Percentiles rank a stretch among this genome's conserved stretches.
phyloP scores from a whole-genome alignment of 2,888 invertebrate genomes.

The Taphrorychus bicolor region DNA sequence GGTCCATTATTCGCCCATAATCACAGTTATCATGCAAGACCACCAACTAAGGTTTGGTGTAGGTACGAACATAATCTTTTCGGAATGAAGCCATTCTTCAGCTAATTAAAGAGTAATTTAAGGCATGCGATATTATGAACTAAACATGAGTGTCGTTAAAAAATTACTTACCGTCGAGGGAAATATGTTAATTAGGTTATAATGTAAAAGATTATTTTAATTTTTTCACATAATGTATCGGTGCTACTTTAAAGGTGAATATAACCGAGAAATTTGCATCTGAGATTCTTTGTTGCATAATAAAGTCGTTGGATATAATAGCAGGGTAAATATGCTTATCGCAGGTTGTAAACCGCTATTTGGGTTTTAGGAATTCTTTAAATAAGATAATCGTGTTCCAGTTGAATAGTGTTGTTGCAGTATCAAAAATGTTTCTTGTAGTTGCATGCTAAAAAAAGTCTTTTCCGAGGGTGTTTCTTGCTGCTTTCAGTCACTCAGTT shows the following conservation, averaged over 20 bases:
- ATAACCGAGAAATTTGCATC: neutral
- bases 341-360: too few species aligned
- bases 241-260: neutral
- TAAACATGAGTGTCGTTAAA: conserved; percentile 11
- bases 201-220: conserved; percentile 2
- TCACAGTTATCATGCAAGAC: conserved; percentile 8
- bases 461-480: too few species aligned
- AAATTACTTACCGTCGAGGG: conserved; percentile 5
- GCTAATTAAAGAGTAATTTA: conserved; percentile 23
- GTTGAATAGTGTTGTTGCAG: too few species aligned
- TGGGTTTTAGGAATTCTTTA: too few species aligned
- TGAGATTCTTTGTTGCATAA: neutral
- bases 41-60: conserved; percentile 15
- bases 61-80: conserved; percentile 5
- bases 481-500: too few species aligned
- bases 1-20: conserved; percentile 4
- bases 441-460: too few species aligned
- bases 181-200: neutral
- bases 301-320: neutral
- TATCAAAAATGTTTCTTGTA: too few species aligned
- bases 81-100: conserved; percentile 9
- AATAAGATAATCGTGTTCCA: too few species aligned
- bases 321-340: neutral
- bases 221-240: neutral
- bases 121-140: conserved; percentile 12